A percentile compares a stretch with the other conserved stretches of the same genome.
Evolutionary conservation across 2,113 vertebrate genomes (phyloP).

Genomic region (Alaudala cheleensis): DNA sequence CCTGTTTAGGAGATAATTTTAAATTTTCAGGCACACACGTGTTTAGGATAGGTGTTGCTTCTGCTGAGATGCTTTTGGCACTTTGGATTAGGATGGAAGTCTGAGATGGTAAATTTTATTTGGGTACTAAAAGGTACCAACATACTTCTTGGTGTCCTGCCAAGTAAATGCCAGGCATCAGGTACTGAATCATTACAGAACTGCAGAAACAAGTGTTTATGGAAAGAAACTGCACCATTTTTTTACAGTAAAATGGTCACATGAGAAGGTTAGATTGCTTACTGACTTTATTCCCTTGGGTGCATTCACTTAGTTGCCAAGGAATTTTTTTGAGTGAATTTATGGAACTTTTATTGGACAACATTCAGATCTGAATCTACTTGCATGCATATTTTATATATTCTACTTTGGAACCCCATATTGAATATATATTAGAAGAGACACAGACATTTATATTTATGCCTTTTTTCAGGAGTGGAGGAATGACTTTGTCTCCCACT

Average conservation of each 20-base stretch:
- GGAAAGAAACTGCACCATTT: background rate
- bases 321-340: conserved; percentile 42
- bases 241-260: background rate
- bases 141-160: background rate
- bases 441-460: background rate
- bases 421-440: background rate
- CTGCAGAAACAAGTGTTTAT: background rate
- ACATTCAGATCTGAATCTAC: conserved; percentile 9
- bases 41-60: background rate
- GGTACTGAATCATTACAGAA: background rate
- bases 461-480: background rate
- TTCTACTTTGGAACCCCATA: background rate
- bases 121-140: background rate
- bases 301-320: conserved; percentile 19
- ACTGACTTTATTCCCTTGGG: background rate
- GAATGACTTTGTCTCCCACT: background rate
- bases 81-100: background rate
- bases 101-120: background rate
- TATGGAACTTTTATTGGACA: conserved; percentile 31
- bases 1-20: background rate
- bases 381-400: conserved; percentile 38
- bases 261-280: conserved; percentile 4
- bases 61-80: background rate
- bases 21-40: background rate
- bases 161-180: background rate